These are phyloP conservation scores for Eumerus sabulonum DNA, from an alignment of 2,888 invertebrate genomes.

Conservation along the genomic window DNA sequence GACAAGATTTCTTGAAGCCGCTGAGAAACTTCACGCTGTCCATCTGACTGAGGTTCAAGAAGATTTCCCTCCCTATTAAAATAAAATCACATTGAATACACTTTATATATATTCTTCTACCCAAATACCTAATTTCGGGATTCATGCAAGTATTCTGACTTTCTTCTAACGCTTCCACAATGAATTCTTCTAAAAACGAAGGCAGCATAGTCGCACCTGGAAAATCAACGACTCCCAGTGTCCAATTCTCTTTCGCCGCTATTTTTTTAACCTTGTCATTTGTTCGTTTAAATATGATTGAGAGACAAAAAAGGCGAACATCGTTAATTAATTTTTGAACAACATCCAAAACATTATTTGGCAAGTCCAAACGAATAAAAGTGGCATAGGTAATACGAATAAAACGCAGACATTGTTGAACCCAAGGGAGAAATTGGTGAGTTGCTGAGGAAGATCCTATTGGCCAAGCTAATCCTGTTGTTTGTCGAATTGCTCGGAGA, in stretches of 20 bases:
- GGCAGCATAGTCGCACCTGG: conserved; percentile 91
- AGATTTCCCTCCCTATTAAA: conserved; percentile 78
- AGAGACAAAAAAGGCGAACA: conserved; percentile 91
- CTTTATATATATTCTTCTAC: neutral
- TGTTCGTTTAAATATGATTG: conserved; percentile 90
- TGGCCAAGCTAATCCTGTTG: conserved; percentile 76
- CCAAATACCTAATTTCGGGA: conserved; percentile 84
- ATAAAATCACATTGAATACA: neutral
- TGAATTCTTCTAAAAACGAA: conserved; percentile 85
- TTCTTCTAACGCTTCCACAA: conserved; percentile 86
- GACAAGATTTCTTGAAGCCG: conserved; percentile 82
- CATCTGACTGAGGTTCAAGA: conserved; percentile 78
- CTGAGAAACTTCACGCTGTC: conserved; percentile 78
- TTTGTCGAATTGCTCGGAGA: conserved; percentile 77
- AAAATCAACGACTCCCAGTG: conserved; percentile 89
- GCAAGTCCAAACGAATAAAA: conserved; percentile 90
- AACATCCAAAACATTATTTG: conserved; percentile 91
- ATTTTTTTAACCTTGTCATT: conserved; percentile 87
- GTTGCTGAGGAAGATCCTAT: conserved; percentile 80
- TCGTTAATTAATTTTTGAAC: conserved; percentile 92
- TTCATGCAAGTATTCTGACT: conserved; percentile 86
- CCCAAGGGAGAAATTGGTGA: conserved; percentile 83
- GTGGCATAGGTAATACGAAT: conserved; percentile 90
- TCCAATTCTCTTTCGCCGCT: conserved; percentile 90
- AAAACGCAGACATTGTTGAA: conserved; percentile 89